A percentile compares a stretch with the other conserved stretches of the same genome.
Conservation (phyloP, 2,888 invertebrate species). For the Drosophila tanythrix region DNA sequence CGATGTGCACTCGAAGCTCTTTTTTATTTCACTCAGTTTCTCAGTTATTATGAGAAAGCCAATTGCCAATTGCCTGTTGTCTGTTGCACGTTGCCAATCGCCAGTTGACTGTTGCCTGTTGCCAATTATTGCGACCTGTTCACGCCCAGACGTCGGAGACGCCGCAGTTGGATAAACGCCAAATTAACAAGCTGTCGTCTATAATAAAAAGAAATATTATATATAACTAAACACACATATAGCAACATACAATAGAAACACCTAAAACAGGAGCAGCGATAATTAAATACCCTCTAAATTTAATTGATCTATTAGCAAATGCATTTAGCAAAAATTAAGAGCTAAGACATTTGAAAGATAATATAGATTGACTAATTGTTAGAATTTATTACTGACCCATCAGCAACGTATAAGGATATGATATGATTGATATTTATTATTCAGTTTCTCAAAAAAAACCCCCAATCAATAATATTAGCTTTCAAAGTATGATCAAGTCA, state of each 20-base stretch:
- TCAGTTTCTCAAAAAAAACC: no score
- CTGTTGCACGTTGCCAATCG: conserved; percentile 56
- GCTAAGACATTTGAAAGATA: no score
- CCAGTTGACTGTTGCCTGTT: conserved; percentile 25
- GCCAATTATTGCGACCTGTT: conserved; percentile 60
- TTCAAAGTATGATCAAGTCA: background rate
- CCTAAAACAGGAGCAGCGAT: rapidly evolving
- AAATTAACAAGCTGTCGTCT: conserved; percentile 62
- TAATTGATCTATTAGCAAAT: background rate
- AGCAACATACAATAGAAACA: background rate
- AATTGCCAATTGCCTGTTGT: conserved; percentile 41
- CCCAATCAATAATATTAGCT: background rate
- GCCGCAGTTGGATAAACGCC: conserved; percentile 38
- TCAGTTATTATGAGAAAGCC: conserved; percentile 51
- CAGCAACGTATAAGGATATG: no score
- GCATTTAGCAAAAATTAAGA: background rate
- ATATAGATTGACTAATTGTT: background rate
- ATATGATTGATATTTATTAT: no score
- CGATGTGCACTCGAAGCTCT: background rate
- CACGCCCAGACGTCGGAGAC: conserved; percentile 37
- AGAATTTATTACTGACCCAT: no score
- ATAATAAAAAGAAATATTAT: conserved; percentile 11
- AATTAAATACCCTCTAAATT: background rate
- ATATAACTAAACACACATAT: conserved; percentile 14
- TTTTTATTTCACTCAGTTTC: conserved; percentile 1